Conservation (phyloP, 2,888 invertebrate species). For the Ophonus ardosiacus region DNA sequence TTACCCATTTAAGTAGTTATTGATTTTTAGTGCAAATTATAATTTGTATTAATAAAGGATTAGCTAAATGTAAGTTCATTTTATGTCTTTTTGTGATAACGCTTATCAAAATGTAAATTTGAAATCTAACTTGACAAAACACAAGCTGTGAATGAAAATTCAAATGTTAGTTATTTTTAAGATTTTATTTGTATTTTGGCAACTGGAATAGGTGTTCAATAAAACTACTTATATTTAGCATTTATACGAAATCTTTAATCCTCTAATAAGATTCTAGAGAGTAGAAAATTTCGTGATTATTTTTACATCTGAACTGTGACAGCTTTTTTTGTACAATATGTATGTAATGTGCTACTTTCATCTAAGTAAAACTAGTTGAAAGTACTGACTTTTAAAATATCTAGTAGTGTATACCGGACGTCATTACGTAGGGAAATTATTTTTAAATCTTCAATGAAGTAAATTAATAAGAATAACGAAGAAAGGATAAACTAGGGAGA, state of each 20-base stretch:
- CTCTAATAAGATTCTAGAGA: conserved; percentile 7
- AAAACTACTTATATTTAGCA: conserved; percentile 45
- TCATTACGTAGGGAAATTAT: background rate
- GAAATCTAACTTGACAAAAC: conserved; percentile 5
- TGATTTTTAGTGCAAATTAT: background rate
- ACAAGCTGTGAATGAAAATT: background rate
- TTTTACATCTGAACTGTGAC: conserved; percentile 39
- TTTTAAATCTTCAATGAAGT: background rate
- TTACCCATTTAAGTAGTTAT: background rate
- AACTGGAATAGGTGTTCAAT: background rate
- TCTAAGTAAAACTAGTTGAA: conserved; percentile 45
- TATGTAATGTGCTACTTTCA: conserved; percentile 41
- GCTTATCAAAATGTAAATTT: conserved; percentile 23
- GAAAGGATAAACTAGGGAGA: background rate
- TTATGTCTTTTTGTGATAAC: conserved; percentile 14
- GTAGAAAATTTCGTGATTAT: conserved; percentile 36
- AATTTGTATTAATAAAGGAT: background rate
- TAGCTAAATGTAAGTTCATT: background rate
- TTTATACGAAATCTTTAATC: conserved; percentile 36
- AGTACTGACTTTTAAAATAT: conserved; percentile 35
- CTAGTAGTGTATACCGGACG: background rate
- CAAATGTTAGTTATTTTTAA: background rate
- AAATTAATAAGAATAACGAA: background rate
- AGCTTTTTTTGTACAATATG: conserved; percentile 47
- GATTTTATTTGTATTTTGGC: conserved; percentile 26